Evolutionary conservation across 2,797 vertebrate species (phyloP), one percentile per base, ranked within the genome.

Genomic region (Hippoglossus hippoglossus): DNA sequence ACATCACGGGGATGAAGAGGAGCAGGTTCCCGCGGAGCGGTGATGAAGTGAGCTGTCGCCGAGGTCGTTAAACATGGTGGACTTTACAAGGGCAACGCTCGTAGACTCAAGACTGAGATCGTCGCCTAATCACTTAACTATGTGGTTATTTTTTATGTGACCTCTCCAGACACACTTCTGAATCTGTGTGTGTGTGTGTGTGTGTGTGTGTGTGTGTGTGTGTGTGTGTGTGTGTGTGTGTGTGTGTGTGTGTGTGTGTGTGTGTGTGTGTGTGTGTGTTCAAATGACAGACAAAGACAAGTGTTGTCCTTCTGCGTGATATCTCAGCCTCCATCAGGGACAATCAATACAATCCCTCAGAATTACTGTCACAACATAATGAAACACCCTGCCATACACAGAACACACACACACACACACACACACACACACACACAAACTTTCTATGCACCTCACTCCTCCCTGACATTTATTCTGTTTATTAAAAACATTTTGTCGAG

Each of bases 321-420:
- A 79, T 80, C 82, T 70, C 77, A 81, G 77, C 81, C 77, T 88
- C 89, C 81, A 90, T 89, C 85, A 90, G 78, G 63, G 58, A 75
- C 84, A 89, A 92, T 91, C 91, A 91, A 90, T 91, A 87, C 82
- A 73, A 79, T 86, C 71, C 75, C 69, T 87, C 89, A 82, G 71
- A 88, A 88, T 89, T 75, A 91, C 79, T 87, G 87, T 86, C 88
- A 84, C 66, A 90, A 73, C 74, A 77, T 61, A 71, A 86, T 86
- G 79, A 81, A 89, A 83, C 73, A 64, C 63, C 15, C 61, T 36
- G 58, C 59, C 77, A 65, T 44, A 49, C 64, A 0, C 36, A 22
- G 46, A 75, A 58, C 39, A 66, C 76, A 55, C 51, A 57, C 76
- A 58, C 26, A 66, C 54, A 68, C 67, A 52, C 44, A 60, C 49